Evolutionary conservation across 2,797 vertebrate genomes (phyloP).

Genomic region (Ctenosaura bakeri): DNA sequence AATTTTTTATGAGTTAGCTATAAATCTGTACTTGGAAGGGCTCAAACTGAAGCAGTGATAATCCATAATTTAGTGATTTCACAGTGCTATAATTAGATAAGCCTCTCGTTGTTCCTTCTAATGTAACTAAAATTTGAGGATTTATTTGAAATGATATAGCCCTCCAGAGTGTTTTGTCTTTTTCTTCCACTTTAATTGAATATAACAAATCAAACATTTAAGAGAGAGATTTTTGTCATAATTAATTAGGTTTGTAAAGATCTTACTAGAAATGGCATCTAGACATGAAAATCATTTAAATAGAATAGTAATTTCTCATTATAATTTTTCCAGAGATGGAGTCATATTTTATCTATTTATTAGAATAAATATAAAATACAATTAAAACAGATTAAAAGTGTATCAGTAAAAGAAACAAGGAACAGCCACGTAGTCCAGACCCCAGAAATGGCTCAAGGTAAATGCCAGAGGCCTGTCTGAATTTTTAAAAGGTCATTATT

Average conservation of each 20-base stretch:
- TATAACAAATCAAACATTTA: constrained; percentile 21
- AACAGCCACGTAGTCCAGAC: not conserved
- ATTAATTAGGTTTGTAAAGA: not conserved
- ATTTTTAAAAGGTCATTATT: too few species aligned
- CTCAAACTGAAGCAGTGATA: not conserved
- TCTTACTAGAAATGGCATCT: not conserved
- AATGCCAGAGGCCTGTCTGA: not conserved
- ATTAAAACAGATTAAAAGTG: not conserved
- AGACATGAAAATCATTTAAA: not conserved
- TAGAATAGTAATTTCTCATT: constrained; percentile 4
- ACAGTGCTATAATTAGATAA: constrained; percentile 23
- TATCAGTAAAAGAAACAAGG: not conserved
- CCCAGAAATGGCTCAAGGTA: not conserved
- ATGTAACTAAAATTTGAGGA: not conserved
- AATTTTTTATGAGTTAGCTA: constrained; percentile 32
- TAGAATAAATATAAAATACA: not conserved
- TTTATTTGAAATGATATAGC: not conserved
- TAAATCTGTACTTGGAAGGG: constrained; percentile 26
- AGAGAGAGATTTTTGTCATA: not conserved
- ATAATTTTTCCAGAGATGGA: not conserved
- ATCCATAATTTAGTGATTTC: constrained; percentile 30
- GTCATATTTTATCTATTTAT: not conserved
- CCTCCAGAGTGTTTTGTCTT: constrained; percentile 10
- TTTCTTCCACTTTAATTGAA: constrained; percentile 32
- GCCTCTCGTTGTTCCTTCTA: not conserved